Percentiles rank a stretch among this genome's conserved stretches.
phyloP scores from a whole-genome alignment of 1,140 invertebrate genomes.

The Macrostomum lignano region DNA sequence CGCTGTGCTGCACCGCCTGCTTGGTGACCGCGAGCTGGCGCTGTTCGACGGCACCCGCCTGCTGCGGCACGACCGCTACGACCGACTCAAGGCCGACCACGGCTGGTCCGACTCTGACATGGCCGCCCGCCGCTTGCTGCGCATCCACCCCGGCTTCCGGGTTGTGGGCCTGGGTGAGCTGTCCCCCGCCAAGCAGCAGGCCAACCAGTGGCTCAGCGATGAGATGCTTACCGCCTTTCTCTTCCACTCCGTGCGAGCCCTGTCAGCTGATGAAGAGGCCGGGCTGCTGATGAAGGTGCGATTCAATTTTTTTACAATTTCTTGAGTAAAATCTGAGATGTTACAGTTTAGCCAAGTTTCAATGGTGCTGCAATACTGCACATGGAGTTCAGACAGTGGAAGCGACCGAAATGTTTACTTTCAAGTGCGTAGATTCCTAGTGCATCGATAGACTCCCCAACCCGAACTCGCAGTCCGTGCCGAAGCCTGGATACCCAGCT shows the following conservation, averaged over 20 bases:
- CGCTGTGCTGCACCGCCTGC: slow-evolving; percentile 49
- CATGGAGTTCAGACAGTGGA: no score
- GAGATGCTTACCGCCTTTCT: slow-evolving; percentile 65
- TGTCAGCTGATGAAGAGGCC: slow-evolving; percentile 48
- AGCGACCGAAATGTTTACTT: no score
- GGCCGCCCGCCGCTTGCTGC: slow-evolving; percentile 26
- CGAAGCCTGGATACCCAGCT: no score
- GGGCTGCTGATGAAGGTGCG: slow-evolving; percentile 47
- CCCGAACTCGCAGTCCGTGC: no score
- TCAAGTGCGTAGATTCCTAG: no score
- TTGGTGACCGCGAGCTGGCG: slow-evolving; percentile 58
- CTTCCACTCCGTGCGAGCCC: slow-evolving; percentile 54
- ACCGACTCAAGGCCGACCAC: slow-evolving; percentile 34
- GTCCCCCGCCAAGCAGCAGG: slow-evolving; percentile 29
- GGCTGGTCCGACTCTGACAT: slow-evolving; percentile 37
- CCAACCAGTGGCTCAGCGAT: slow-evolving; percentile 55
- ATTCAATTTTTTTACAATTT: no score
- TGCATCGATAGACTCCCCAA: no score
- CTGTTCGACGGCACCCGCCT: slow-evolving; percentile 53
- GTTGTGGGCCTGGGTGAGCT: slow-evolving; percentile 63
- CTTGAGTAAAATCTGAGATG: no score
- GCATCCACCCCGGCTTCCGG: slow-evolving; percentile 59
- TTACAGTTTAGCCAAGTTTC: no score
- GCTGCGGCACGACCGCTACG: slow-evolving; percentile 42
- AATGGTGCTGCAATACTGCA: no score